Percentiles rank a stretch among this genome's conserved stretches.
phyloP scores from a whole-genome alignment of 2,113 vertebrate species.

The Turnix velox region DNA sequence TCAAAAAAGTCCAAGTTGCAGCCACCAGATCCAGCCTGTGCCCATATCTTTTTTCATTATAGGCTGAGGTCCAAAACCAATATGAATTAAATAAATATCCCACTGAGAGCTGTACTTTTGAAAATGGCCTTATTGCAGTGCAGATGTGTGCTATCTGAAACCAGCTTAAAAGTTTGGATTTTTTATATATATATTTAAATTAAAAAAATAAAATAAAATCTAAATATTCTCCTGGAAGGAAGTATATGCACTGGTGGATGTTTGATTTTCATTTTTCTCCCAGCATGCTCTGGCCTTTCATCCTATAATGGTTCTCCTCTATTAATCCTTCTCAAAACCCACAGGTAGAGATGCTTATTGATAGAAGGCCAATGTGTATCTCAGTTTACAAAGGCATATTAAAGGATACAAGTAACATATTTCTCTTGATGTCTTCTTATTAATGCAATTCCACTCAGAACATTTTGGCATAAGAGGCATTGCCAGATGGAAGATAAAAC shows the following conservation, averaged over 20 bases:
- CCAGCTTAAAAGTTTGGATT: conserved; percentile 56
- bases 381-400: conserved; percentile 68
- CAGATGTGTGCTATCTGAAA: conserved; percentile 74
- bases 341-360: conserved; percentile 76
- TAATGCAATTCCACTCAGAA: conserved; percentile 71
- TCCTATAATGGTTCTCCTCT: conserved; percentile 71
- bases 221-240: conserved; percentile 73
- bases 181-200: conserved; percentile 47
- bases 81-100: conserved; percentile 76
- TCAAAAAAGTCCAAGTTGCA: conserved; percentile 67
- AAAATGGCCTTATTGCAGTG: conserved; percentile 68
- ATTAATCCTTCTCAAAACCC: conserved; percentile 72
- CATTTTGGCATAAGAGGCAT: conserved; percentile 69
- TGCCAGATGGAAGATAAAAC: conserved; percentile 77
- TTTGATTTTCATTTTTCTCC: conserved; percentile 79
- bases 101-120: conserved; percentile 72
- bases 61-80: conserved; percentile 78
- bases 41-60: conserved; percentile 70
- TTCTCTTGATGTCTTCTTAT: conserved; percentile 75
- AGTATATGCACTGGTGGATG: conserved; percentile 66
- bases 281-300: conserved; percentile 74
- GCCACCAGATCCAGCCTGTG: conserved; percentile 43
- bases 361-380: conserved; percentile 65
- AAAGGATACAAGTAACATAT: conserved; percentile 71
- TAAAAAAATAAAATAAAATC: conserved; percentile 67